Evolutionary conservation across 2,797 vertebrate species (phyloP).

Genomic region (Fistularia commersonii): DNA sequence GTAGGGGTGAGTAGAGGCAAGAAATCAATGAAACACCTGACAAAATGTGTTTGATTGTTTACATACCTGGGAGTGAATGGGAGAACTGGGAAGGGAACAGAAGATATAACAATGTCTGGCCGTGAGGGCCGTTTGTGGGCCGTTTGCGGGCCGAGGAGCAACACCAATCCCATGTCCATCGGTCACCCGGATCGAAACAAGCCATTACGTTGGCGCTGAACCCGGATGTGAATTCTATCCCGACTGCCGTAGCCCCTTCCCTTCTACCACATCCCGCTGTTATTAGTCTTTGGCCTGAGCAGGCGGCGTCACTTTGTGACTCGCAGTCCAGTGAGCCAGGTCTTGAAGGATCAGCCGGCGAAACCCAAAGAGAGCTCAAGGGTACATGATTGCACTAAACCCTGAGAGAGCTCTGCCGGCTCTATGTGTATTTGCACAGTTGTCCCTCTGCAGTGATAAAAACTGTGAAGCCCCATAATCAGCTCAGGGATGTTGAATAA

Average conservation of each 20-base stretch:
- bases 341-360: slow-evolving; percentile 37
- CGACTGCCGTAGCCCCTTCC: slow-evolving; percentile 54
- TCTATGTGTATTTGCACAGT: slow-evolving; percentile 57
- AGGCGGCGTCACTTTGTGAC: background rate
- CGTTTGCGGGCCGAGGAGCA: slow-evolving; percentile 41
- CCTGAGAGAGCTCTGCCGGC: slow-evolving; percentile 23
- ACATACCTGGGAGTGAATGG: slow-evolving; percentile 58
- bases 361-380: slow-evolving; percentile 23
- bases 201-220: slow-evolving; percentile 63
- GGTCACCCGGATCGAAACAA: slow-evolving; percentile 58
- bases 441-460: slow-evolving; percentile 43
- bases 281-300: background rate
- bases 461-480: slow-evolving; percentile 42
- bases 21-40: slow-evolving; percentile 68
- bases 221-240: slow-evolving; percentile 60
- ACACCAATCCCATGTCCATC: slow-evolving; percentile 47
- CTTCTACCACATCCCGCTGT: slow-evolving; percentile 38
- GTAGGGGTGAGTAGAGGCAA: slow-evolving; percentile 67
- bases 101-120: slow-evolving; percentile 58
- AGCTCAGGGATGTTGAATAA: slow-evolving; percentile 48
- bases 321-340: slow-evolving; percentile 22
- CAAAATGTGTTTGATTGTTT: slow-evolving; percentile 72
- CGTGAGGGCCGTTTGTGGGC: slow-evolving; percentile 61
- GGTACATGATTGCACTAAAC: slow-evolving; percentile 40
- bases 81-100: slow-evolving; percentile 16